phyloP scores from a whole-genome alignment of 2,888 invertebrate species.

The Epirrhoe alternata region DNA sequence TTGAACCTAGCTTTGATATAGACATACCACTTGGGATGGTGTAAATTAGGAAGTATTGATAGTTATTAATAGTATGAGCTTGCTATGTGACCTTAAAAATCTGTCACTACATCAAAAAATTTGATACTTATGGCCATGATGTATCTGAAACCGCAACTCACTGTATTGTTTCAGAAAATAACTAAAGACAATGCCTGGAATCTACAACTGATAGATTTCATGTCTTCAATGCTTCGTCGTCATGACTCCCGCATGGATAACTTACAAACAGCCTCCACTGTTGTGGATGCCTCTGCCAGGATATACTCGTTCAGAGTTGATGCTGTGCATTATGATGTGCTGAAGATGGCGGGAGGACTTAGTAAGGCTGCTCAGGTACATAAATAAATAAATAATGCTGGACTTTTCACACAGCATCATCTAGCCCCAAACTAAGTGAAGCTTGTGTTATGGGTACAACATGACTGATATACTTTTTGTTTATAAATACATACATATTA shows the following conservation, averaged over 20 bases:
- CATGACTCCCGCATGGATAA: constrained; percentile 89
- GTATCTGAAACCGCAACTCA: too few relatives aligned
- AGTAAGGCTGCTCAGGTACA: constrained; percentile 81
- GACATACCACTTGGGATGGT: too few relatives aligned
- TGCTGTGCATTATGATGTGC: constrained; percentile 91
- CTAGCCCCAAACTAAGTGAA: too few relatives aligned
- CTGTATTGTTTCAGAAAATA: constrained; percentile 91
- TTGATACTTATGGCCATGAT: too few relatives aligned
- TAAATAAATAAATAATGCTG: constrained; percentile 14
- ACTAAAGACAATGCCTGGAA: constrained; percentile 95
- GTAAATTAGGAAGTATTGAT: too few relatives aligned
- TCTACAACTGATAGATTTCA: constrained; percentile 93
- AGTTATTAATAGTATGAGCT: too few relatives aligned
- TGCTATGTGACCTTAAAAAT: too few relatives aligned
- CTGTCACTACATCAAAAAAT: too few relatives aligned
- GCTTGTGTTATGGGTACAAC: too few relatives aligned
- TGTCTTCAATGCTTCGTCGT: constrained; percentile 90
- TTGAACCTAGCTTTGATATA: not conserved
- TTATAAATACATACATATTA: too few relatives aligned
- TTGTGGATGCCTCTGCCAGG: constrained; percentile 94
- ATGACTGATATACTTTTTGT: too few relatives aligned
- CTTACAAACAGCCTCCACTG: constrained; percentile 92
- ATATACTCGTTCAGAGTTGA: constrained; percentile 96
- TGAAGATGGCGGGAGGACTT: constrained; percentile 90
- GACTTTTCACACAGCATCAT: too few relatives aligned